Conservation (phyloP, 2,797 vertebrate genomes). For the Catostomus latipinnis region DNA sequence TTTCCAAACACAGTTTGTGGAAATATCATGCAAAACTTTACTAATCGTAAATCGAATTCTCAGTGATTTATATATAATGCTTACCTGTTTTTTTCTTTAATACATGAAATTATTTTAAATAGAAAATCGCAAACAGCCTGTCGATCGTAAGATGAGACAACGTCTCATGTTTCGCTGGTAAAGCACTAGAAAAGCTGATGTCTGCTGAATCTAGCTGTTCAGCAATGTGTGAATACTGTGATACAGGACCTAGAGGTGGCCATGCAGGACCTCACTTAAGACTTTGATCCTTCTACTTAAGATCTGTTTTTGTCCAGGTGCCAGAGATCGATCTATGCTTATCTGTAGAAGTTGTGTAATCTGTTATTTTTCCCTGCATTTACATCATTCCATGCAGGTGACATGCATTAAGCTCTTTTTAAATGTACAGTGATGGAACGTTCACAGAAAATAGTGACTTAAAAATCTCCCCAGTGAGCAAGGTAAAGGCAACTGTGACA, state of each 20-base stretch:
- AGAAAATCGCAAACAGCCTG: conserved; percentile 8
- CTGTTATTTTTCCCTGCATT: background rate
- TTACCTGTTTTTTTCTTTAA: conserved; percentile 3
- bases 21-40: background rate
- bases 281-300: background rate
- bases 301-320: background rate
- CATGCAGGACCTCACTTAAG: background rate
- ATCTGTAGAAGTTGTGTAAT: background rate
- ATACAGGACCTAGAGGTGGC: background rate
- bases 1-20: background rate
- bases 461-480: no score
- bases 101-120: background rate
- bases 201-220: conserved; percentile 8
- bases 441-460: no score
- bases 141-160: conserved; percentile 9
- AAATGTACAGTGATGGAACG: background rate
- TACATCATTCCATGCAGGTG: background rate
- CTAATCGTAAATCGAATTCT: background rate
- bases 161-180: background rate
- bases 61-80: background rate
- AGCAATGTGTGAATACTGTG: background rate
- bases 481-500: no score
- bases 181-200: conserved; percentile 34
- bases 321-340: background rate
- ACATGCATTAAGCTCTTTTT: background rate